Conservation (phyloP, 2,113 vertebrate species). For the Ageneiosus marmoratus region DNA sequence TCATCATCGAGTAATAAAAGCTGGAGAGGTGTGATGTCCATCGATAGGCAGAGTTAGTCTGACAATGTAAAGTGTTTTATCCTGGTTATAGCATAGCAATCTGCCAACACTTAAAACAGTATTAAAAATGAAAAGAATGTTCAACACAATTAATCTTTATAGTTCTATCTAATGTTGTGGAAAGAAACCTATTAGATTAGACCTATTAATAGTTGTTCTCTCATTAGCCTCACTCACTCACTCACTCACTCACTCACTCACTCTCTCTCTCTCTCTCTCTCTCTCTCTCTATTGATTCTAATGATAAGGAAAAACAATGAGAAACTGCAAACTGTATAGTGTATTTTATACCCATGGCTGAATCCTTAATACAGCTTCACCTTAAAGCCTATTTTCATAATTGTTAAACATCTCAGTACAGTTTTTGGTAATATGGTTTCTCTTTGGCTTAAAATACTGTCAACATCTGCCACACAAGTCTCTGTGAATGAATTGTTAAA, state of each 20-base stretch:
- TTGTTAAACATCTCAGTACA: not conserved
- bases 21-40: not conserved
- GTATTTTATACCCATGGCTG: not conserved
- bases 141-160: not conserved
- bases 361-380: not conserved
- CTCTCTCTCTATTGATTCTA: not conserved
- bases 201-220: not conserved
- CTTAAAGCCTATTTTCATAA: not conserved
- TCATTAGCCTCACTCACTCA: not conserved
- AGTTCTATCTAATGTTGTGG: not conserved
- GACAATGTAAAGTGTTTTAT: not conserved
- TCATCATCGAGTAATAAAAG: not conserved
- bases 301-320: not conserved
- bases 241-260: not conserved
- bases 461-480: not conserved
- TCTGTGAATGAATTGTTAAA: not conserved
- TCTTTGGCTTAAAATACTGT: not conserved
- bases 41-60: not conserved
- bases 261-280: not conserved
- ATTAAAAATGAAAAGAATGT: not conserved
- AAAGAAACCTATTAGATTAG: not conserved
- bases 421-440: not conserved
- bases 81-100: no score
- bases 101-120: not conserved
- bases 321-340: not conserved